phyloP scores from a whole-genome alignment of 1,140 invertebrate genomes.

The Panonychus citri region DNA sequence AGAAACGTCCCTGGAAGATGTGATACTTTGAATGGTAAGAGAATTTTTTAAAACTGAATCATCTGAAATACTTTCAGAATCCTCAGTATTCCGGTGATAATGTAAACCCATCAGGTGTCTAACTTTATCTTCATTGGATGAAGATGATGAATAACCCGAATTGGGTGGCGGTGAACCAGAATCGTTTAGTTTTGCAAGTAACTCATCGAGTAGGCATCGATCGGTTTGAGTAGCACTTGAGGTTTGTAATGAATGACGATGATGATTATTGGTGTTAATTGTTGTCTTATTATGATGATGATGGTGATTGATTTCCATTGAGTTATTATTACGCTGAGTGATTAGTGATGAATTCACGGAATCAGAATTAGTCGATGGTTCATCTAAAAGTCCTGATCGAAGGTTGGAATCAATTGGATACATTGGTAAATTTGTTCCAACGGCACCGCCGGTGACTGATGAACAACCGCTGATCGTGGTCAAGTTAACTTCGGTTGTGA shows the following conservation, averaged over 20 bases:
- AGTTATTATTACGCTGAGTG: too few relatives aligned
- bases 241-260: not conserved
- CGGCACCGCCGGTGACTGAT: not conserved
- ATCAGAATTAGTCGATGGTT: too few relatives aligned
- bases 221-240: slow-evolving; percentile 8
- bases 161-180: slow-evolving; percentile 11
- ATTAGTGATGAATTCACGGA: too few relatives aligned
- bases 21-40: slow-evolving; percentile 5
- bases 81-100: not conserved
- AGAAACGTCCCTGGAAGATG: slow-evolving; percentile 5
- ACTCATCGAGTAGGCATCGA: not conserved
- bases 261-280: too few relatives aligned
- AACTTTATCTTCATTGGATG: slow-evolving; percentile 12
- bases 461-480: not conserved
- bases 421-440: too few relatives aligned
- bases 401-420: too few relatives aligned
- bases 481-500: too few relatives aligned
- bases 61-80: slow-evolving; percentile 9
- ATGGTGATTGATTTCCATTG: too few relatives aligned
- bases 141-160: slow-evolving; percentile 12
- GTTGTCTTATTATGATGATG: too few relatives aligned
- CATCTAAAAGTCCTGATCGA: too few relatives aligned
- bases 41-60: slow-evolving; percentile 9
- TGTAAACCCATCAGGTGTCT: slow-evolving; percentile 8
- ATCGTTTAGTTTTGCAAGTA: slow-evolving; percentile 7